These are phyloP conservation scores for Neoscelio sp. DNA, from an alignment of 2,888 invertebrate species.

Conservation along the genomic window DNA sequence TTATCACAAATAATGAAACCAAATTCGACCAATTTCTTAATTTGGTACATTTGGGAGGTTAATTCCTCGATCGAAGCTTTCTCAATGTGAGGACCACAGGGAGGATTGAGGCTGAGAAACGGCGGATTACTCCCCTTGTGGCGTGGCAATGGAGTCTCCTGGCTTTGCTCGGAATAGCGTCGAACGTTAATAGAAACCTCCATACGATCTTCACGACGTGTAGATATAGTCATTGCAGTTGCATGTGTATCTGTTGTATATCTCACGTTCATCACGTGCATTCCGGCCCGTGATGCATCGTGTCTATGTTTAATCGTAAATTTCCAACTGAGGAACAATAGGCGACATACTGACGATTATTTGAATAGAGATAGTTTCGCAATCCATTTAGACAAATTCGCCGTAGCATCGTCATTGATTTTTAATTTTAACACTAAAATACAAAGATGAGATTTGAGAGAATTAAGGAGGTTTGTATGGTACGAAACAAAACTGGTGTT, in stretches of 20 bases:
- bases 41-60: not conserved
- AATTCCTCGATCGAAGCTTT: slow-evolving; percentile 28
- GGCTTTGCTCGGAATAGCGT: slow-evolving; percentile 38
- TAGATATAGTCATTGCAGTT: slow-evolving; percentile 32
- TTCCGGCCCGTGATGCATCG: slow-evolving; percentile 37
- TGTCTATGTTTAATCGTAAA: slow-evolving; percentile 55
- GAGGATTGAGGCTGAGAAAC: slow-evolving; percentile 43
- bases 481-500: too few species aligned
- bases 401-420: slow-evolving; percentile 1
- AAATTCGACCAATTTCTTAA: not conserved
- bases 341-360: slow-evolving; percentile 37
- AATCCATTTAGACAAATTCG: slow-evolving; percentile 37
- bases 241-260: slow-evolving; percentile 44
- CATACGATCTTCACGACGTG: slow-evolving; percentile 42
- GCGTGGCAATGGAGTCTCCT: slow-evolving; percentile 28
- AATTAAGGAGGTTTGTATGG: too few species aligned
- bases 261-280: slow-evolving; percentile 51
- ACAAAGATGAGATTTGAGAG: too few species aligned
- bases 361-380: slow-evolving; percentile 28
- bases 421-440: too few species aligned
- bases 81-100: slow-evolving; percentile 5
- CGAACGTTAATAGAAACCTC: slow-evolving; percentile 56
- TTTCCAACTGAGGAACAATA: slow-evolving; percentile 41
- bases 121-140: slow-evolving; percentile 38
- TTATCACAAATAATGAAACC: not conserved